Percentiles rank a stretch among this genome's conserved stretches.
phyloP scores from a whole-genome alignment of 2,888 invertebrate species.

The Harpagoxenus sublaevis region DNA sequence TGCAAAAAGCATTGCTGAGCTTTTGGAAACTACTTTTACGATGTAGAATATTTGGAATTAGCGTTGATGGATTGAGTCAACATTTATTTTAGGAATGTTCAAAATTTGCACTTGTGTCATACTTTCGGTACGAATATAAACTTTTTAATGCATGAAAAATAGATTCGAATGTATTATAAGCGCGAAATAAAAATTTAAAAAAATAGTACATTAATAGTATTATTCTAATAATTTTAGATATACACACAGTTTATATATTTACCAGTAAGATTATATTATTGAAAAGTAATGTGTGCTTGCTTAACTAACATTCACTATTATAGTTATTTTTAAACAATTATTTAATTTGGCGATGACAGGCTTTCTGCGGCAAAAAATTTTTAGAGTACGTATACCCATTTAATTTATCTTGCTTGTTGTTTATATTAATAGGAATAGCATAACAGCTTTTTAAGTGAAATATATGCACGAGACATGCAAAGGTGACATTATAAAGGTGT shows the following conservation, averaged over 20 bases:
- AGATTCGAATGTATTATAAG: not conserved
- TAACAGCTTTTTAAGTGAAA: slow-evolving; percentile 32
- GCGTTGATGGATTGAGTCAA: not conserved
- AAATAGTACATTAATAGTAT: not conserved
- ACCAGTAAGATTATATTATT: not conserved
- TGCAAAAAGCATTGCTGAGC: not conserved
- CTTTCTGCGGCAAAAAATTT: not conserved
- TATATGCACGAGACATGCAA: slow-evolving; percentile 32
- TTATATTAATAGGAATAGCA: slow-evolving; percentile 41
- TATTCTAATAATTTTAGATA: not conserved
- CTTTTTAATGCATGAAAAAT: not conserved
- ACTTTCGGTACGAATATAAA: not conserved
- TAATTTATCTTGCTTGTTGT: slow-evolving; percentile 20
- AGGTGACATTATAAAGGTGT: slow-evolving; percentile 23
- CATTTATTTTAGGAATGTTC: not conserved
- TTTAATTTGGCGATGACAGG: not conserved
- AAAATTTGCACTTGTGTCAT: not conserved
- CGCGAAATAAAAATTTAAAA: not conserved
- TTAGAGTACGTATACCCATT: not conserved
- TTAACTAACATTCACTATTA: not conserved
- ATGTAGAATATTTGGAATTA: not conserved
- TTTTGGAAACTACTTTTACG: not conserved
- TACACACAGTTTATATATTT: not conserved
- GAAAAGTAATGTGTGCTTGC: not conserved
- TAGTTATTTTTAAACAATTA: not conserved